phyloP scores from a whole-genome alignment of 2,888 invertebrate genomes.

The Therioaphis trifolii region DNA sequence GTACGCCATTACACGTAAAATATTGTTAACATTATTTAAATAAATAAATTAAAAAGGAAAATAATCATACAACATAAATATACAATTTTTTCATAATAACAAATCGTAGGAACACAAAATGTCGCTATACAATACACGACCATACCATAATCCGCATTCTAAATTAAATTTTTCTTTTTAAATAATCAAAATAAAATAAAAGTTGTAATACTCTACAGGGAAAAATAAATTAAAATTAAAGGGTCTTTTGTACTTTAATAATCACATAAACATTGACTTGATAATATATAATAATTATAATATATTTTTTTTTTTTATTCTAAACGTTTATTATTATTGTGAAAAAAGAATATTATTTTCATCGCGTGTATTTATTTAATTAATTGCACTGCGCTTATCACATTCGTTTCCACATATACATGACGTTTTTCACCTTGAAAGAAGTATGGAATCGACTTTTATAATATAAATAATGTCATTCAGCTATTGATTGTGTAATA shows the following conservation, averaged over 20 bases:
- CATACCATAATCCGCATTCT: constrained; percentile 23
- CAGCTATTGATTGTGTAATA: constrained; percentile 41
- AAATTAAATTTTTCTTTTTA: constrained; percentile 5
- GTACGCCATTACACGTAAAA: constrained; percentile 16
- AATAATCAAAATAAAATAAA: constrained; percentile 29
- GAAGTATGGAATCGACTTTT: constrained; percentile 32
- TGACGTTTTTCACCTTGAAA: constrained; percentile 24
- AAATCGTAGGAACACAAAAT: constrained; percentile 60
- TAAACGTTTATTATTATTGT: constrained; percentile 38
- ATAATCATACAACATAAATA: constrained; percentile 25
- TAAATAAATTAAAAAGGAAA: constrained; percentile 40
- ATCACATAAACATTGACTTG: constrained; percentile 62
- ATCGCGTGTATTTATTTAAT: constrained; percentile 48
- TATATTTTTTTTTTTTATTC: background rate
- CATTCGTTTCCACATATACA: constrained; percentile 53
- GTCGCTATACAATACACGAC: constrained; percentile 40
- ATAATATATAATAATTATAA: constrained; percentile 43
- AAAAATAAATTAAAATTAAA: constrained; percentile 43
- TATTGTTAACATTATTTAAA: constrained; percentile 26
- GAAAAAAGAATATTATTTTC: constrained; percentile 51
- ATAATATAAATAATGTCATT: constrained; percentile 35
- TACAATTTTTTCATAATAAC: constrained; percentile 39
- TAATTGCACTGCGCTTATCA: constrained; percentile 62
- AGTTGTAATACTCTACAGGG: constrained; percentile 43
- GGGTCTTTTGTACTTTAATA: constrained; percentile 58